Percentiles rank a stretch among this genome's conserved stretches.
These are phyloP conservation scores for Drosophila prostipennis DNA, from an alignment of 2,888 invertebrate species.

Conservation along the genomic window DNA sequence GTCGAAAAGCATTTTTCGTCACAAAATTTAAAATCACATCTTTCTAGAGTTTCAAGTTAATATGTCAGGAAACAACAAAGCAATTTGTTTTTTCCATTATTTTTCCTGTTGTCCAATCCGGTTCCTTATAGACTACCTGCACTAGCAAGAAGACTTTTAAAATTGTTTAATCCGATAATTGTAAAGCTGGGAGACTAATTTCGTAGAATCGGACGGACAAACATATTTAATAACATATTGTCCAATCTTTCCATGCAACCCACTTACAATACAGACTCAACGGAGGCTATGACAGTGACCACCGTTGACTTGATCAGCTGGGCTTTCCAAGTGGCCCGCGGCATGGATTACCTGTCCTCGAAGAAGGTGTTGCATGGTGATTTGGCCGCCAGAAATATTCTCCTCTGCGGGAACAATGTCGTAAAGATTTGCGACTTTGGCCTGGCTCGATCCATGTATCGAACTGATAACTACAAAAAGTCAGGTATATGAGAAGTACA, in stretches of 20 bases:
- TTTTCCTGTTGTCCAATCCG: too few species aligned
- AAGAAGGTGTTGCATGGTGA: constrained; percentile 95
- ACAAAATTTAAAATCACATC: too few species aligned
- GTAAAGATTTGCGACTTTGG: constrained; percentile 99
- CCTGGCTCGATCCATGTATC: constrained; percentile 95
- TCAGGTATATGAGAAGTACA: constrained; percentile 85
- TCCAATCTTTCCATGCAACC: constrained; percentile 86
- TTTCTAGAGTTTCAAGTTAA: too few species aligned
- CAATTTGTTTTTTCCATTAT: too few species aligned
- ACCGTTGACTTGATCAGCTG: constrained; percentile 94
- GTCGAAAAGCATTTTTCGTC: too few species aligned
- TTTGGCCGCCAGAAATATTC: constrained; percentile 95
- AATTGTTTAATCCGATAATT: too few species aligned
- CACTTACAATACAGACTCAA: constrained; percentile 90
- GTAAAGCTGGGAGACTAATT: too few species aligned
- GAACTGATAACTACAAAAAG: constrained; percentile 95
- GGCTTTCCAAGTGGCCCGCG: constrained; percentile 96
- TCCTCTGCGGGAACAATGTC: constrained; percentile 94
- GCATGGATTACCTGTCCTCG: constrained; percentile 97
- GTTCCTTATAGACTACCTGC: too few species aligned
- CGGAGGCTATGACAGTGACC: constrained; percentile 87
- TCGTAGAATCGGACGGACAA: too few species aligned
- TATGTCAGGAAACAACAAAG: too few species aligned
- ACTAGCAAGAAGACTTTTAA: too few species aligned
- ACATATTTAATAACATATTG: too few species aligned